Base-by-base conservation (phyloP, 2,888 invertebrate genomes). In the Aphelenchoides bicaudatus region DNA sequence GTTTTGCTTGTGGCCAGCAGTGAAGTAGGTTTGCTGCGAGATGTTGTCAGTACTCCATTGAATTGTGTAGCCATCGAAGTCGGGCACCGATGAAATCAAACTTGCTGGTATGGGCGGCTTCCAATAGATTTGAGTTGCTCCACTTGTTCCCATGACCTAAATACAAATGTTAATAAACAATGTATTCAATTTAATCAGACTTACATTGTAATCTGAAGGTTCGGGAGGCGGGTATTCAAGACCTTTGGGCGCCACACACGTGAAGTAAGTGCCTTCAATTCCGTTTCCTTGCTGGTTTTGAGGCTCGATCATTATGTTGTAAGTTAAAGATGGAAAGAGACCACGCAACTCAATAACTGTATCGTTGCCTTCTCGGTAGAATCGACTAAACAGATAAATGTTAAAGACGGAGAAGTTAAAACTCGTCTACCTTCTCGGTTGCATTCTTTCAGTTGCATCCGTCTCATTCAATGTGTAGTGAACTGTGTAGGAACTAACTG, bases 401-500 rank as follows among this genome's bases (percentile, higher is more conserved):
- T 13, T 13, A 34, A 34, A 34, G 16, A 16, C 16, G 13, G 13
- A 13, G 34, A 34, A 16, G 13, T 34, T 34, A 13, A 13, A 34
- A n/a, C n/a, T n/a, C n/a, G n/a, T n/a, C n/a, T n/a, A n/a, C n/a
- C n/a, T n/a, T n/a, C n/a, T n/a, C n/a, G n/a, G n/a, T n/a, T n/a
- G n/a, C n/a, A n/a, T n/a, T n/a, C n/a, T n/a, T n/a, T n/a, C n/a
- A n/a, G 2, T n/a, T 16, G 62, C 31, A 29, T 59, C 61, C 19
- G 47, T 52, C 27, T 62, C 54, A n/a, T 62, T 38, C 37, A 62
- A 23, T n/a, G 53, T 62, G 48, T 60, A 62, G 46, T 60, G 60
- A 27, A 60, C 49, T 21, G 39, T 21, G 37, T 62, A 60, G 28
- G 46, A 43, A 23, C 31, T 37, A 16, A 43, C 62, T 3, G 47